Evolutionary conservation across 2,888 invertebrate species (phyloP).

Genomic region (Xylota sylvarum): DNA sequence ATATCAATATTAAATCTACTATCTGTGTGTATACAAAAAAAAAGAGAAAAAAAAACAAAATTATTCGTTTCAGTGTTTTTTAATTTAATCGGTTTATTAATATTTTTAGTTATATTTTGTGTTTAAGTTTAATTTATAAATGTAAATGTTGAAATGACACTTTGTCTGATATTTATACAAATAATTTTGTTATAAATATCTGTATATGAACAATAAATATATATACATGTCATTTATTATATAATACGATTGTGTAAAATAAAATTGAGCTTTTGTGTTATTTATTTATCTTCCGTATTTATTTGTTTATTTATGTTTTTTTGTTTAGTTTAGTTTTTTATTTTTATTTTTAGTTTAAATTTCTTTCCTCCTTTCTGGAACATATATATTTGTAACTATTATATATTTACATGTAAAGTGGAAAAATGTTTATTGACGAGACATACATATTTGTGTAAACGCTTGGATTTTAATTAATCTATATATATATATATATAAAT

Average conservation of each 20-base stretch:
- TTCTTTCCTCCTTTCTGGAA: constrained; percentile 24
- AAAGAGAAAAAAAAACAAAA: constrained; percentile 38
- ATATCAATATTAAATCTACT: constrained; percentile 50
- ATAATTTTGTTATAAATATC: constrained; percentile 62
- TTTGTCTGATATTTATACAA: constrained; percentile 61
- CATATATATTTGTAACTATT: constrained; percentile 42
- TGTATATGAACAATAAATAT: constrained; percentile 52
- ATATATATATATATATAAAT: constrained; percentile 47
- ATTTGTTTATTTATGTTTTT: constrained; percentile 12
- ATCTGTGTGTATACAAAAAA: constrained; percentile 58
- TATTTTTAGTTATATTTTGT: constrained; percentile 25
- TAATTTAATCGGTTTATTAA: constrained; percentile 39
- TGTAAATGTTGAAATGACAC: constrained; percentile 60
- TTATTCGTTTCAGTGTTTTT: constrained; percentile 57
- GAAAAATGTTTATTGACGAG: constrained; percentile 35
- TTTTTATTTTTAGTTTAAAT: neutral
- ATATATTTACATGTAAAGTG: constrained; percentile 63
- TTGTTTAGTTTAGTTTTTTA: neutral
- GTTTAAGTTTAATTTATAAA: constrained; percentile 45
- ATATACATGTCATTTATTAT: constrained; percentile 64
- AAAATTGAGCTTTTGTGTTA: constrained; percentile 67
- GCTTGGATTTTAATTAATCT: constrained; percentile 74
- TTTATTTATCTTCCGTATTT: constrained; percentile 37
- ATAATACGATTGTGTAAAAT: constrained; percentile 68
- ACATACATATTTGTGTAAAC: constrained; percentile 69